Base-by-base conservation (phyloP, 2,888 invertebrate species). In the Stratiomys singularior region DNA sequence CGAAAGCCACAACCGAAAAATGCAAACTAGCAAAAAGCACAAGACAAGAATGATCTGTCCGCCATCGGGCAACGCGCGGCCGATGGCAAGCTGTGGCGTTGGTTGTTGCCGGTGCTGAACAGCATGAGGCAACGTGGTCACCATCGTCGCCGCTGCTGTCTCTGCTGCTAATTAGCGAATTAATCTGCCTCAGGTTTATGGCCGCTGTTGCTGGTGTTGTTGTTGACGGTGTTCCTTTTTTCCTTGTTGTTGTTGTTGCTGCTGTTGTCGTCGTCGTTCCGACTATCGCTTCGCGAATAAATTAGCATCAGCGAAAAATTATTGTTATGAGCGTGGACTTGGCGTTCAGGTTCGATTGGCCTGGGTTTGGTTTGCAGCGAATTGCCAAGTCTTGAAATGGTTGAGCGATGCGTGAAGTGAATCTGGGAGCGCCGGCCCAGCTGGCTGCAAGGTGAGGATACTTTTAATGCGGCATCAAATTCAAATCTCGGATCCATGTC, bases 91-190 rank as follows among this genome's bases (percentile, higher is more conserved):
- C 60, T 7, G 4, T 11, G 60, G 60, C 23, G 23, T 1, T 13
- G 15, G 21, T 60, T 15, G 60, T 60, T 25, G 60, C 52, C n/a
- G 52, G 52, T 18, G 52, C 52, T 52, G 15, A 18, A 18, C 18
- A 18, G 18, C 21, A 18, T 25, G 60, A 60, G 11, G 25, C 11
- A 60, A 60, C 27, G 66, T 66, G 27, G 77, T 47, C 76, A 63
- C 58, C 77, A 30, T 64, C 23, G 37, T 27, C 60, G 46, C 46
- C 25, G 58, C 44, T 76, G 69, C 71, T 76, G 72, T 74, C 78
- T 60, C 78, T 80, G 80, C 81, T 80, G 78, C 81, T 82, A 81
- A 81, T 81, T 81, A 81, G 80, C 81, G 81, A 81, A 81, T 81
- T 81, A 81, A 81, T 81, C 81, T 81, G 80, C 27, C 25, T 82